Percentiles rank a stretch among this genome's conserved stretches.
Evolutionary conservation across 30 jellyfish, hydroid and myxozoan species (phyloP).

Genomic region (Pelagia noctiluca): DNA sequence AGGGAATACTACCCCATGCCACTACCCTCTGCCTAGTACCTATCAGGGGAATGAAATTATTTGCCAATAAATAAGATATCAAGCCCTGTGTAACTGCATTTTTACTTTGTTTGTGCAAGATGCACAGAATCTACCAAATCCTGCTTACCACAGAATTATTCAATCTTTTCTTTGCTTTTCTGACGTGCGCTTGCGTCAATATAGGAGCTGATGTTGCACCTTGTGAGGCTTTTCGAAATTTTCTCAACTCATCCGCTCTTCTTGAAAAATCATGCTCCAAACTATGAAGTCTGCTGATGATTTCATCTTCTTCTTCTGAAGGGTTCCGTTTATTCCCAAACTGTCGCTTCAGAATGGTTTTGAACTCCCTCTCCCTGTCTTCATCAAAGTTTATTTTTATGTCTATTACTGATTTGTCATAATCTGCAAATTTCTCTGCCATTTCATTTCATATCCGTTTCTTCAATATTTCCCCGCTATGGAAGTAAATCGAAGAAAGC

Average conservation of each 20-base stretch:
- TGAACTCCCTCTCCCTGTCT: slow-evolving; percentile 52
- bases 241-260: slow-evolving; percentile 44
- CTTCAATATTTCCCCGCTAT: background rate
- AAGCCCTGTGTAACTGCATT: too few relatives aligned
- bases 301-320: background rate
- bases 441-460: background rate
- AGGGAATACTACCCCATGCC: too few relatives aligned
- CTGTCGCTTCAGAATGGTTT: slow-evolving; percentile 19
- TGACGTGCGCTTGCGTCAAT: slow-evolving; percentile 64
- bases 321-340: slow-evolving; percentile 18
- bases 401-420: slow-evolving; percentile 48
- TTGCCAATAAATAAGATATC: too few relatives aligned
- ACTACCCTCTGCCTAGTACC: too few relatives aligned
- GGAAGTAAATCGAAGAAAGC: background rate
- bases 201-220: slow-evolving; percentile 57
- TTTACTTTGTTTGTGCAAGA: too few relatives aligned
- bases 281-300: background rate
- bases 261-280: slow-evolving; percentile 39
- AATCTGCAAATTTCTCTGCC: slow-evolving; percentile 9
- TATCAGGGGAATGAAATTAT: too few relatives aligned
- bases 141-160: background rate
- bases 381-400: slow-evolving; percentile 49
- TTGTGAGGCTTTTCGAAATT: slow-evolving; percentile 41
- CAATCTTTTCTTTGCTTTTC: slow-evolving; percentile 31
- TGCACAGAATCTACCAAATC: background rate